Conservation (phyloP, 2,113 vertebrate species). For the Uria lomvia region DNA sequence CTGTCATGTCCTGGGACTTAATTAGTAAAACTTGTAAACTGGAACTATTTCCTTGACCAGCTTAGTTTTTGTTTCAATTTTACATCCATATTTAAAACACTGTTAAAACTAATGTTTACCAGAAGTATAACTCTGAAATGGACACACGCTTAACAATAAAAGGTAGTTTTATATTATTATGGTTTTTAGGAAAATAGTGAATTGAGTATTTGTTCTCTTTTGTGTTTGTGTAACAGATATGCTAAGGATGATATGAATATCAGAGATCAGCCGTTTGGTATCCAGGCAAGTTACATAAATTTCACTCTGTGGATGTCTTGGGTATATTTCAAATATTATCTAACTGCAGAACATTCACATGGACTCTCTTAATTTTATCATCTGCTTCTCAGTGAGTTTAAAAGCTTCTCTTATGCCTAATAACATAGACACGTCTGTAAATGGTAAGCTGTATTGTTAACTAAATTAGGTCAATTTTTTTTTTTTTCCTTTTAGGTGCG, state of each 20-base stretch:
- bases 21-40: background rate
- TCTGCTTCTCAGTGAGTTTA: background rate
- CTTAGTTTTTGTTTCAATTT: background rate
- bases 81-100: background rate
- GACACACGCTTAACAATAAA: background rate
- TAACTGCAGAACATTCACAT: background rate
- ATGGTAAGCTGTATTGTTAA: background rate
- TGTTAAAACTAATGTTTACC: background rate
- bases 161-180: background rate
- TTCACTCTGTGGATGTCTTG: constrained; percentile 37
- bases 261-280: constrained; percentile 98
- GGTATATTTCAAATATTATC: constrained; percentile 34
- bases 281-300: constrained; percentile 83
- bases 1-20: background rate
- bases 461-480: background rate
- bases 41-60: background rate
- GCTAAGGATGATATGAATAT: constrained; percentile 99
- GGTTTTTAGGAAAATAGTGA: background rate
- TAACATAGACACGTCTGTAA: background rate
- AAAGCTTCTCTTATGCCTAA: background rate
- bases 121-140: background rate
- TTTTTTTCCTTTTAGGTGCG: constrained; percentile 80
- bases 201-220: background rate
- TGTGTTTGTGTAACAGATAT: constrained; percentile 78
- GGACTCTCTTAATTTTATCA: constrained; percentile 1